Percentiles rank a stretch among this genome's conserved stretches.
Evolutionary conservation across 2,888 invertebrate species (phyloP).

Genomic region (Drosophila flavopinicola): DNA sequence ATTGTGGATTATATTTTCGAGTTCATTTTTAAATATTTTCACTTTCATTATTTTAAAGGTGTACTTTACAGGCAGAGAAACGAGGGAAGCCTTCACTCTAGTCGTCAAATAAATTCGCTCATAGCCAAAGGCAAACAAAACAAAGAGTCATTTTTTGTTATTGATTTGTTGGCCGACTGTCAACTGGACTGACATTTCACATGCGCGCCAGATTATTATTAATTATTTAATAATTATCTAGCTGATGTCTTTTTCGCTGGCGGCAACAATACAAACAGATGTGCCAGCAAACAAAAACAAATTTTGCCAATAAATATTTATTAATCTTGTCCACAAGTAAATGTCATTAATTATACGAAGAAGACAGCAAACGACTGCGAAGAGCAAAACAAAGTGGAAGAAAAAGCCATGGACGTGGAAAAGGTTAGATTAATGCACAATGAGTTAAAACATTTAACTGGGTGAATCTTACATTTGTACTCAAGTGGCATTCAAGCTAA

Average conservation of each 20-base stretch:
- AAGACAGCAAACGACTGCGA: neutral
- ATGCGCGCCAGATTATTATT: conserved; percentile 51
- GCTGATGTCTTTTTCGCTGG: conserved; percentile 33
- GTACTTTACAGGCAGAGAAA: neutral
- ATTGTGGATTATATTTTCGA: too few relatives aligned
- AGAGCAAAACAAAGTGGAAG: neutral
- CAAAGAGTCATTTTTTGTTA: neutral
- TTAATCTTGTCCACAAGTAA: conserved; percentile 54
- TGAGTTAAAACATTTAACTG: too few relatives aligned
- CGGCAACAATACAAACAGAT: conserved; percentile 34
- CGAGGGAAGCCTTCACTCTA: conserved; percentile 3
- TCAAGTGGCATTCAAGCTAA: too few relatives aligned
- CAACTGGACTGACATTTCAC: conserved; percentile 37
- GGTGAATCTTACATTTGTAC: too few relatives aligned
- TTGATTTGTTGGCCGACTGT: conserved; percentile 19
- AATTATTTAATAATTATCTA: conserved; percentile 56
- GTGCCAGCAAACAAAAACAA: conserved; percentile 28
- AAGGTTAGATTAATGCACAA: neutral
- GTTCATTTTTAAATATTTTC: too few relatives aligned
- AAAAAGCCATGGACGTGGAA: neutral
- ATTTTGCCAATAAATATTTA: conserved; percentile 59
- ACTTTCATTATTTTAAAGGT: too few relatives aligned
- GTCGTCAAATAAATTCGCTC: neutral
- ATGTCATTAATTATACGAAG: conserved; percentile 51
- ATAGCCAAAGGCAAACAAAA: conserved; percentile 3